Evolutionary conservation across 2,888 invertebrate species (phyloP).

Genomic region (Andrena praecox): DNA sequence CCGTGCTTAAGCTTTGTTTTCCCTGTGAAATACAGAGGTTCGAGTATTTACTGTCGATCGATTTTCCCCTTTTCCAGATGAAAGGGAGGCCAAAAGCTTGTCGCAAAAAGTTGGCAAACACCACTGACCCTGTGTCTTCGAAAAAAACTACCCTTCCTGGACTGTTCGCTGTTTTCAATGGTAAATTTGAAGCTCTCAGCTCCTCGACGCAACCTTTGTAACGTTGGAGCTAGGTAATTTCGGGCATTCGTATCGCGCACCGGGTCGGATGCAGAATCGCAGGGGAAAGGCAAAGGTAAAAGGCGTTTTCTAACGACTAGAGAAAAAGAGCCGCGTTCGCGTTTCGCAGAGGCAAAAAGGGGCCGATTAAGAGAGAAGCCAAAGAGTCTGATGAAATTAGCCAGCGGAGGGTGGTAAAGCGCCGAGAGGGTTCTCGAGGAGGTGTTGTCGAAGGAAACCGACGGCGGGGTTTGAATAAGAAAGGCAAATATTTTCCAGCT

Average conservation of each 20-base stretch:
- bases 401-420: neutral
- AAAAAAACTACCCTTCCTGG: neutral
- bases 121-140: neutral
- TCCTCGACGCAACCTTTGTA: neutral
- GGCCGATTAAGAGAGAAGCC: slow-evolving; percentile 1
- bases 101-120: neutral
- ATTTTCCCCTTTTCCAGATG: neutral
- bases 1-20: neutral
- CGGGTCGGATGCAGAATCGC: no score
- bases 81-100: neutral
- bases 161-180: neutral
- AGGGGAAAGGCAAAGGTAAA: neutral
- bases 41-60: neutral
- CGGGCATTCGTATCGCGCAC: neutral
- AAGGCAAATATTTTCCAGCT: slow-evolving; percentile 17
- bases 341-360: neutral
- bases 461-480: neutral
- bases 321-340: neutral
- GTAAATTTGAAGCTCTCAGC: neutral
- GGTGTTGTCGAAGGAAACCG: neutral
- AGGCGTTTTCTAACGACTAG: neutral
- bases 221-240: neutral
- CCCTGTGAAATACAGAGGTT: neutral
- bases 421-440: neutral
- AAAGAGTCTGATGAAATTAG: neutral